Evolutionary conservation across 1,140 invertebrate species (phyloP).

Genomic region (Chrysopa pallens): DNA sequence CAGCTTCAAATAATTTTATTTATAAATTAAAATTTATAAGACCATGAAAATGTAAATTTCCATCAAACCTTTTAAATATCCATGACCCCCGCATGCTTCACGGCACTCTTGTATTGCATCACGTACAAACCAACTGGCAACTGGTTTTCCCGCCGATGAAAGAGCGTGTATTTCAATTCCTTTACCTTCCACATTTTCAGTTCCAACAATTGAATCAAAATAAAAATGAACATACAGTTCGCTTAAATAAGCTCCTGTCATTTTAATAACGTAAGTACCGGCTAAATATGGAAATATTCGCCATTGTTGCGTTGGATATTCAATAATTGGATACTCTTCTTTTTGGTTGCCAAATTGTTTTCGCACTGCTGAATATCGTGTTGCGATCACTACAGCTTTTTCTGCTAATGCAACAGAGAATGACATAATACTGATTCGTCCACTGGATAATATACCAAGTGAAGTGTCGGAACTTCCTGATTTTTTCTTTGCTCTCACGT

Average conservation of each 20-base stretch:
- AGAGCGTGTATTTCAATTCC: constrained; percentile 77
- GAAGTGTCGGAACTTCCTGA: constrained; percentile 41
- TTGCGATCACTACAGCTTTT: constrained; percentile 62
- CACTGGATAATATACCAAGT: constrained; percentile 43
- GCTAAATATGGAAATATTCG: constrained; percentile 77
- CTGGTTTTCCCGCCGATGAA: constrained; percentile 76
- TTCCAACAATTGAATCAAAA: constrained; percentile 9
- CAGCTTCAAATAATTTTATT: constrained; percentile 28
- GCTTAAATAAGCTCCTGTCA: constrained; percentile 39
- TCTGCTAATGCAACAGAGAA: constrained; percentile 54
- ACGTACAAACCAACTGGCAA: constrained; percentile 66
- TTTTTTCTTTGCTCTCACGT: constrained; percentile 51
- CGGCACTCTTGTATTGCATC: constrained; percentile 80
- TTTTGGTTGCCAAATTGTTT: constrained; percentile 65
- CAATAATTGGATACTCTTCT: constrained; percentile 66
- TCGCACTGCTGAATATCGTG: constrained; percentile 76
- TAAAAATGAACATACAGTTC: constrained; percentile 13
- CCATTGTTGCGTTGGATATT: constrained; percentile 91
- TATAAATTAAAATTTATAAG: not conserved
- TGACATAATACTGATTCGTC: constrained; percentile 51
- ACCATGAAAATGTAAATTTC: too few relatives aligned
- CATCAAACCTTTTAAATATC: constrained; percentile 47
- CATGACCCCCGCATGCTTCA: constrained; percentile 77
- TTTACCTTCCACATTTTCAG: constrained; percentile 12
- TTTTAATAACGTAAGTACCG: constrained; percentile 53